Evolutionary conservation across 2,113 vertebrate genomes (phyloP).

Genomic region (Lophius piscatorius): DNA sequence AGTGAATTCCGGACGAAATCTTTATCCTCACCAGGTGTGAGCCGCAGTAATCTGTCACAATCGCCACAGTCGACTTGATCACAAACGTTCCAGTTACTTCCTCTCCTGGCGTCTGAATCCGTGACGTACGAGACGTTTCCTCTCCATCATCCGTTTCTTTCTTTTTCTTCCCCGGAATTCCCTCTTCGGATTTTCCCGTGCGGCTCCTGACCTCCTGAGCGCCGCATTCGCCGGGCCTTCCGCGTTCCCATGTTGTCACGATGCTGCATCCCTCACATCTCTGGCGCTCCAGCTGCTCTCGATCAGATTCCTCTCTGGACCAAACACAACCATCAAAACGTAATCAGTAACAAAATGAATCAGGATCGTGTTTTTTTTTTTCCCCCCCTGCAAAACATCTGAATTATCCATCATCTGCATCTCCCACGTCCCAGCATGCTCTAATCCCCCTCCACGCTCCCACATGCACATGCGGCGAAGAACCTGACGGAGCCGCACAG

Average conservation of each 20-base stretch:
- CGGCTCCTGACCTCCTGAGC: constrained; percentile 13
- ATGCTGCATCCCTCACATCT: constrained; percentile 6
- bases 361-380: constrained; percentile 12
- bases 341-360: constrained; percentile 38
- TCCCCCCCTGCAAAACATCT: constrained; percentile 1
- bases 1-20: constrained; percentile 14
- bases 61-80: too few species aligned
- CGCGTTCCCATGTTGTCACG: constrained; percentile 36
- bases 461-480: constrained; percentile 48
- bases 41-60: constrained; percentile 1
- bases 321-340: constrained; percentile 45
- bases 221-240: constrained; percentile 35
- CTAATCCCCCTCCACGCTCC: constrained; percentile 33
- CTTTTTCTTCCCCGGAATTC: constrained; percentile 26
- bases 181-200: constrained; percentile 10
- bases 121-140: constrained; percentile 23
- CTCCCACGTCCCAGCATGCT: constrained; percentile 16
- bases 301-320: constrained; percentile 37
- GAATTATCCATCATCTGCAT: constrained; percentile 23
- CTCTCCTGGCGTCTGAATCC: constrained; percentile 48
- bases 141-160: constrained; percentile 18
- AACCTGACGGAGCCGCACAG: constrained; percentile 47
- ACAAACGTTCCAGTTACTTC: constrained; percentile 20
- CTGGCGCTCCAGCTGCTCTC: constrained; percentile 8
- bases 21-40: constrained; percentile 34